Conservation (phyloP, 1,140 invertebrate genomes). For the Colletes gigas region DNA sequence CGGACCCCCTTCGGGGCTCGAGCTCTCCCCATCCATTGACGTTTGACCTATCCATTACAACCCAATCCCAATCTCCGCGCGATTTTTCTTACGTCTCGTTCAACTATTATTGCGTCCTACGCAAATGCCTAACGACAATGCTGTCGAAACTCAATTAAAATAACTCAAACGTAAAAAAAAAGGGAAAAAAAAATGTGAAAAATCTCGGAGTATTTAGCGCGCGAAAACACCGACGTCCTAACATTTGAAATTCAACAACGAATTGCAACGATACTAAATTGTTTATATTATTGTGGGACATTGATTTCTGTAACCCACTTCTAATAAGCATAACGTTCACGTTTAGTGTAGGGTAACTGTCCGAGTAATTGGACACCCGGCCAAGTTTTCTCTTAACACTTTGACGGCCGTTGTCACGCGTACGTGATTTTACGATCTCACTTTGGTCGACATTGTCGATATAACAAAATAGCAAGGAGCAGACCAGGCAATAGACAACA, state of each 20-base stretch:
- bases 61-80: conserved; percentile 78
- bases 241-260: neutral
- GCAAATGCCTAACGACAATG: conserved; percentile 80
- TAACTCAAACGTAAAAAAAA: conserved; percentile 68
- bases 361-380: too few species aligned
- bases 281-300: neutral
- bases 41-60: conserved; percentile 81
- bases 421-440: too few species aligned
- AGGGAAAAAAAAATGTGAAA: conserved; percentile 70
- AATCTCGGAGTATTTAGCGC: conserved; percentile 66
- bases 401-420: too few species aligned
- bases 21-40: conserved; percentile 81
- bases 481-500: too few species aligned
- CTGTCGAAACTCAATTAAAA: conserved; percentile 68
- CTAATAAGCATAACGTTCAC: neutral
- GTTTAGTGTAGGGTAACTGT: too few species aligned
- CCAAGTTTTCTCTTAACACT: too few species aligned
- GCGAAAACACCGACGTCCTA: neutral
- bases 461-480: too few species aligned
- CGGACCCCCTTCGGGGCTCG: conserved; percentile 81
- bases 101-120: conserved; percentile 78
- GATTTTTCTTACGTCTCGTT: conserved; percentile 71
- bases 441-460: too few species aligned
- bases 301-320: neutral
- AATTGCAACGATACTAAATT: neutral